These are phyloP conservation scores for Puffinus mauretanicus DNA, from an alignment of 2,113 vertebrate species.

Conservation along the genomic window DNA sequence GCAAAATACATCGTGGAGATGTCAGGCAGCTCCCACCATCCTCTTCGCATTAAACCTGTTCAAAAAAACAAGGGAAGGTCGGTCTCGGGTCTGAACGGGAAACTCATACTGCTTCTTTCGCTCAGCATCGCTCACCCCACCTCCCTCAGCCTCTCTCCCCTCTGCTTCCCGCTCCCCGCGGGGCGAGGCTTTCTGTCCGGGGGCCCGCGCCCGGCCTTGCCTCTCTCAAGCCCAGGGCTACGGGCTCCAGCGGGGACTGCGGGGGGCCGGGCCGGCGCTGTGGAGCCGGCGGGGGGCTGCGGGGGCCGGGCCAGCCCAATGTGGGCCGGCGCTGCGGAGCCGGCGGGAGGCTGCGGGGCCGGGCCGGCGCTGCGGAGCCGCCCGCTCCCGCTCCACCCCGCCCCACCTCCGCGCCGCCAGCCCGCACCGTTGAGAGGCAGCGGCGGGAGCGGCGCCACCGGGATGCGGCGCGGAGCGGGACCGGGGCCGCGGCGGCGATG, in stretches of 20 bases:
- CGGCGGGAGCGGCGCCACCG: too few species aligned
- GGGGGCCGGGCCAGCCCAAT: not conserved
- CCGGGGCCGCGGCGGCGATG: too few species aligned
- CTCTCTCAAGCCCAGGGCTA: too few species aligned
- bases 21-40: not conserved
- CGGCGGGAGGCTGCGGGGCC: too few species aligned
- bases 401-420: too few species aligned
- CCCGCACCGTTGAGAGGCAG: too few species aligned
- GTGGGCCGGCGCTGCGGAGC: too few species aligned
- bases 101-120: fast-evolving
- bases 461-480: too few species aligned
- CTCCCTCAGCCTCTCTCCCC: not conserved
- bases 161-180: not conserved
- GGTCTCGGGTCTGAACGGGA: fast-evolving
- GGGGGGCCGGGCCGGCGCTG: not conserved
- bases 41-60: not conserved
- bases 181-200: too few species aligned
- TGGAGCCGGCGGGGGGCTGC: not conserved
- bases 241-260: not conserved
- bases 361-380: too few species aligned
- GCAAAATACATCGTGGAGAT: fast-evolving
- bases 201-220: too few species aligned
- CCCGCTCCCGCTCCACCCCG: too few species aligned
- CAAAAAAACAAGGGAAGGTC: fast-evolving
- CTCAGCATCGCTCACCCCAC: not conserved